Percentiles rank a stretch among this genome's conserved stretches.
Conservation (phyloP, 2,113 vertebrate genomes). For the Isurus oxyrinchus region DNA sequence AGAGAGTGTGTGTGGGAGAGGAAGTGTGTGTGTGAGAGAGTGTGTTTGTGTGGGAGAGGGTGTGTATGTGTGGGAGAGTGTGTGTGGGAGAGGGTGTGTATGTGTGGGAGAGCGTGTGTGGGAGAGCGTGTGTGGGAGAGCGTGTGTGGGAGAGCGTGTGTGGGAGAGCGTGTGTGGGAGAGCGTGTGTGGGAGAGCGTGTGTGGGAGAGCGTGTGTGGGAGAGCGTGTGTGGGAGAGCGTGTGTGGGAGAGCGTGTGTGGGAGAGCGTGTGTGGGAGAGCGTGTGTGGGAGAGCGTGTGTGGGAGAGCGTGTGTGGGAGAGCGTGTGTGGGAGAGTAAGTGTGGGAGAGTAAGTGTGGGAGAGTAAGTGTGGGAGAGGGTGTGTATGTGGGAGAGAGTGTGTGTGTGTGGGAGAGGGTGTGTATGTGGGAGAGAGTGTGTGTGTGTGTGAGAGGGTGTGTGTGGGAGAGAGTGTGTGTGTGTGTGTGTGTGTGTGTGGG, state of each 20-base stretch:
- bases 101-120: not conserved
- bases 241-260: not conserved
- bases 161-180: not conserved
- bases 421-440: too few species aligned
- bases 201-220: not conserved
- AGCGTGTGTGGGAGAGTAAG: too few species aligned
- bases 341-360: too few species aligned
- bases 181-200: not conserved
- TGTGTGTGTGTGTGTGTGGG: not conserved
- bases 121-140: not conserved
- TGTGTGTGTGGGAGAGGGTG: too few species aligned
- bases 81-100: too few species aligned
- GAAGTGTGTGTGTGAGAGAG: not conserved
- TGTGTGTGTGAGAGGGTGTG: too few species aligned
- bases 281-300: not conserved
- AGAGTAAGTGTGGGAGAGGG: too few species aligned
- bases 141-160: not conserved
- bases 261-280: not conserved
- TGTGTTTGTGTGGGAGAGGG: not conserved
- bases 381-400: too few species aligned
- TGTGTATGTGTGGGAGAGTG: not conserved
- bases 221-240: not conserved
- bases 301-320: not conserved
- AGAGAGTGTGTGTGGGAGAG: not conserved
- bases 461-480: too few species aligned